Evolutionary conservation across 2,797 vertebrate genomes (phyloP), one percentile per base, ranked within the genome.

Genomic region (Todus mexicanus): DNA sequence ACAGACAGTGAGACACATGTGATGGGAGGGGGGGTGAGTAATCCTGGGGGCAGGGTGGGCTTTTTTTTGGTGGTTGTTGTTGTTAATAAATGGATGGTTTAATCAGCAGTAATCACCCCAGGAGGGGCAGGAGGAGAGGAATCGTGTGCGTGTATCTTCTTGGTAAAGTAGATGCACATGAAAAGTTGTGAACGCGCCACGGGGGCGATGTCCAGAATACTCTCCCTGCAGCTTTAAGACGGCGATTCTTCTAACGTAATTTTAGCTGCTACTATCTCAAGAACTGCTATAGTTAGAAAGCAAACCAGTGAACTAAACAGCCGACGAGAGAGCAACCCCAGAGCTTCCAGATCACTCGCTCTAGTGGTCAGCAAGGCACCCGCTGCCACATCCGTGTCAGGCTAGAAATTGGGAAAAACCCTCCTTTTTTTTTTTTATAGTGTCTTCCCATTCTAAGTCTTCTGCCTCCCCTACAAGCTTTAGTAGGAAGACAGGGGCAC

Each of bases 191-290:
- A 89, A 90, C 71, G 23, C 18, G 61, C 51, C 81, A 78, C 43
- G 38, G 71, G 84, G 70, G 87, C 37, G 56, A 85, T 82, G 82
- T 59, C 73, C 92, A 84, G 91, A 90, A 87, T 56, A 37, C 3
- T 6, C 37, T 94, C 79, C 73, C 76, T 93, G 92, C 73, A 93
- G 87, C 91, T 93, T 95, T 95, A 94, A 89, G 89, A 69, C 20
- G 59, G 76, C 92, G 75, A 61, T 78, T 95, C 84, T 92, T 92
- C 66, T 73, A 73, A 73, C 38, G 50, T 73, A 93, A 92, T 95
- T 96, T 95, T 95, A 95, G 92, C 84, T 88, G 92, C 89, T 86
- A 38, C 73, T 94, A 91, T 96, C 96, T 95, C 78, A 78, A 95
- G 82, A 89, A 89, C 79, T 88, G 79, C 90, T 93, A 91, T 75